These are phyloP conservation scores for Cyanoderma ruficeps DNA, from an alignment of 2,113 vertebrate species.

Conservation along the genomic window DNA sequence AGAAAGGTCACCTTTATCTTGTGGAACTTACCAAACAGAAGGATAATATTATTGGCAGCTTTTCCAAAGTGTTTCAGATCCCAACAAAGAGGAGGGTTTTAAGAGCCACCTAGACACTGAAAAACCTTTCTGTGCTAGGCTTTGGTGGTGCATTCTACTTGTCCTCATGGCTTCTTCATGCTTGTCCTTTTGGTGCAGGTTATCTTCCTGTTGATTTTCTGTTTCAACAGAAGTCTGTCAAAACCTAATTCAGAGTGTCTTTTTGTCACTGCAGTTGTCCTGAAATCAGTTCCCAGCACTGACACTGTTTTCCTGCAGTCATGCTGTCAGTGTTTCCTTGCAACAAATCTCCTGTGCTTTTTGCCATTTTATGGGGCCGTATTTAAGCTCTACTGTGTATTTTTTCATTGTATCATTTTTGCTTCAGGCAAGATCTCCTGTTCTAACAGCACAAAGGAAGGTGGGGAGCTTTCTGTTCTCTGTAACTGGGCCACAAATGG, in stretches of 20 bases:
- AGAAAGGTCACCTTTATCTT: background rate
- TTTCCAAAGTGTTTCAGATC: background rate
- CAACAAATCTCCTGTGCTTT: background rate
- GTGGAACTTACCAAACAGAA: background rate
- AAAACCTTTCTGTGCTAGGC: background rate
- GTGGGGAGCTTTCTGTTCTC: background rate
- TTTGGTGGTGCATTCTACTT: background rate
- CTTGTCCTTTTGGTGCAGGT: background rate
- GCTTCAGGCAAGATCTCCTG: background rate
- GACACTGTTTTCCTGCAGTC: background rate
- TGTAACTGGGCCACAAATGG: background rate
- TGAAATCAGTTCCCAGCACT: background rate
- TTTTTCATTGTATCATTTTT: background rate
- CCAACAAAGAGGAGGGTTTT: background rate
- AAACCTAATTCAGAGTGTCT: background rate
- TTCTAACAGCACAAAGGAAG: background rate
- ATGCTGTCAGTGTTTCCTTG: background rate
- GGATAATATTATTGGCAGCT: background rate
- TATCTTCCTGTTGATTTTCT: background rate
- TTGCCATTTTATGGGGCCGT: background rate
- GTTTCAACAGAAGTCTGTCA: background rate
- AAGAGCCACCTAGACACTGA: background rate
- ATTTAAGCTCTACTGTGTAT: background rate
- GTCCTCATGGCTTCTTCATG: background rate
- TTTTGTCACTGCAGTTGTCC: background rate